Base-by-base conservation (phyloP, 2,797 vertebrate genomes). In the Artibeus jamaicensis region DNA sequence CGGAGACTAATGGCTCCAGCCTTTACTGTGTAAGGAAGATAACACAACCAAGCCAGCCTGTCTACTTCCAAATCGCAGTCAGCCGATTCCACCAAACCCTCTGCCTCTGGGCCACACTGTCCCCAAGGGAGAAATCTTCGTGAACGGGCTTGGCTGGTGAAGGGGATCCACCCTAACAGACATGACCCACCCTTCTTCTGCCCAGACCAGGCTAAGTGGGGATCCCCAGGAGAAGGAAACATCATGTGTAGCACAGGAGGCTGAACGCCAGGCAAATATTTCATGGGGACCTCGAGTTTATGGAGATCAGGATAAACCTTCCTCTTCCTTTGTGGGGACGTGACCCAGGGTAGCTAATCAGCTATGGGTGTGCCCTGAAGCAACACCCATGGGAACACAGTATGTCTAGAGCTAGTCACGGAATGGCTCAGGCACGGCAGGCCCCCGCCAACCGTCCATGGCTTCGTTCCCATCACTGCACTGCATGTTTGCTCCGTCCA, bases 41-140 rank as follows among this genome's bases (percentile, higher is more conserved):
- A 34, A 48, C 44, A 6, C 32, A 4, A 14, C 42, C n/a, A 34
- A 18, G 95, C 59, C 93, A 55, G 5, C 29, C 6, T 50, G 37
- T 82, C n/a, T 67, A 2, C 24, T 88, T 94, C 86, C 37, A 83
- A 55, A 71, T 87, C 78, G 7, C 11, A 82, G 71, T 71, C 34
- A 16, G 22, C 32, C 11, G 34, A 34, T 71, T 57, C 4, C 22
- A 62, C 29, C 16, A n/a, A 85, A 48, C 5, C 2, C 2, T 57
- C 85, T 91, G 6, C 12, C 5, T 59, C 42, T 24, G 26, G 71
- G 29, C 42, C 46, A 26, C 8, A 42, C 42, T 22, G 53, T 32
- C 74, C 92, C 10, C 4, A 83, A 91, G 97, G 71, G 87, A 7
- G 26, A 16, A 93, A 96, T 77, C 22, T 46, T 9, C 70, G 81